Evolutionary conservation across 2,113 vertebrate genomes (phyloP).

Genomic region (Cebus imitator): DNA sequence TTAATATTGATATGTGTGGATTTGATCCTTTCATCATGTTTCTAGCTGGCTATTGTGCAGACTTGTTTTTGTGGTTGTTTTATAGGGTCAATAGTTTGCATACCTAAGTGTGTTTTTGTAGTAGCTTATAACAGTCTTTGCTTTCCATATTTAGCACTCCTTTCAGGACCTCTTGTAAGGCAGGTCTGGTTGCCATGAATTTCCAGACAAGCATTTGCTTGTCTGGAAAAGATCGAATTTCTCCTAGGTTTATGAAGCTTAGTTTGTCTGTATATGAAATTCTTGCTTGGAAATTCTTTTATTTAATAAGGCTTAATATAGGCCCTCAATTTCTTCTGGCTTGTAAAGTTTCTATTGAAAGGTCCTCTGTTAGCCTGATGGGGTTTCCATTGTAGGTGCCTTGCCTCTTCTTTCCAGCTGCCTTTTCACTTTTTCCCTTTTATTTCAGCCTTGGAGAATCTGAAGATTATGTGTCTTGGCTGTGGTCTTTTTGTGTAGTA

Average conservation of each 20-base stretch:
- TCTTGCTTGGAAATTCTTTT: background rate
- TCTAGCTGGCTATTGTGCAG: too few relatives aligned
- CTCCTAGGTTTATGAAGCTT: background rate
- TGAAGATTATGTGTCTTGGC: background rate
- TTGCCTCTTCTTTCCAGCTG: too few relatives aligned
- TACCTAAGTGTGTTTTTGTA: too few relatives aligned
- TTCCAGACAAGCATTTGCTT: background rate
- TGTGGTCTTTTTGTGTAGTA: too few relatives aligned
- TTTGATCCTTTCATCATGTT: too few relatives aligned
- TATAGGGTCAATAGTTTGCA: too few relatives aligned
- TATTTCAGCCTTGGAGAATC: background rate
- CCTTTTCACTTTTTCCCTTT: background rate
- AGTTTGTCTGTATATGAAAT: background rate
- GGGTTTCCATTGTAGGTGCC: background rate
- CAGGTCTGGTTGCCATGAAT: background rate
- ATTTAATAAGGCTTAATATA: background rate
- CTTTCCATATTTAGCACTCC: background rate
- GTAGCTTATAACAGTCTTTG: too few relatives aligned
- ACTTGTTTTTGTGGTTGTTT: too few relatives aligned
- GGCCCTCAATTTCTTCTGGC: background rate
- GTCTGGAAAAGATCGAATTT: background rate
- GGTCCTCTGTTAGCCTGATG: background rate
- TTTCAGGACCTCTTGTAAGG: background rate
- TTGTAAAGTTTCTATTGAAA: background rate
- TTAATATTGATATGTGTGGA: too few relatives aligned